Evolutionary conservation across 2,113 vertebrate genomes (phyloP).

Genomic region (Desmodus rotundus): DNA sequence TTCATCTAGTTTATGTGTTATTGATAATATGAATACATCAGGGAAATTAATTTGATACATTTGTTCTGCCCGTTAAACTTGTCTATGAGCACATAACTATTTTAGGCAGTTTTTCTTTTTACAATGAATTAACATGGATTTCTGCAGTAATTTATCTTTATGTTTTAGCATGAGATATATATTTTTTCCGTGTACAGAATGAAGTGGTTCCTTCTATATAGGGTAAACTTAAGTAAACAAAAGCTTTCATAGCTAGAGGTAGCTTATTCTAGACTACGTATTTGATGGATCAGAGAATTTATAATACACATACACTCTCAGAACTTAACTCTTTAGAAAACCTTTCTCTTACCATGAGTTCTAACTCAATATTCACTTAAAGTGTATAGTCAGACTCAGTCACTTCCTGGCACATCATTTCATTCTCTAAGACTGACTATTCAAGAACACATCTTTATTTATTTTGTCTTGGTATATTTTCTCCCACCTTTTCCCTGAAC

Average conservation of each 20-base stretch:
- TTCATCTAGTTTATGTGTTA: not conserved
- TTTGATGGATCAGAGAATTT: not conserved
- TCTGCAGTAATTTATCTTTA: not conserved
- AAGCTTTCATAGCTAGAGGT: not conserved
- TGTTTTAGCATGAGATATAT: not conserved
- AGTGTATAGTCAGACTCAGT: not conserved
- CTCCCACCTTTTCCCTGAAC: not conserved
- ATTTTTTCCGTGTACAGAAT: not conserved
- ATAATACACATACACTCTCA: not conserved
- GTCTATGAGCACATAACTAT: not conserved
- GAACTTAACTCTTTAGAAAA: not conserved
- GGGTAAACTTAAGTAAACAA: not conserved
- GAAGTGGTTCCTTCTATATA: not conserved
- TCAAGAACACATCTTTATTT: not conserved
- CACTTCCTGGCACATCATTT: not conserved
- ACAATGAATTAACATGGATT: not conserved
- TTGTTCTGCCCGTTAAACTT: not conserved
- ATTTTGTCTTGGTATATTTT: not conserved
- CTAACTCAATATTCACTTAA: not conserved
- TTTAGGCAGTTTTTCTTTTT: not conserved
- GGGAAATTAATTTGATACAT: not conserved
- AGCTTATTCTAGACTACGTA: not conserved
- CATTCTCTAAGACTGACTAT: not conserved
- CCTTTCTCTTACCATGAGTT: not conserved
- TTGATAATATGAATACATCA: not conserved